These are phyloP conservation scores for Lepus townsendii DNA, from an alignment of 2,797 vertebrate species.

Conservation along the genomic window DNA sequence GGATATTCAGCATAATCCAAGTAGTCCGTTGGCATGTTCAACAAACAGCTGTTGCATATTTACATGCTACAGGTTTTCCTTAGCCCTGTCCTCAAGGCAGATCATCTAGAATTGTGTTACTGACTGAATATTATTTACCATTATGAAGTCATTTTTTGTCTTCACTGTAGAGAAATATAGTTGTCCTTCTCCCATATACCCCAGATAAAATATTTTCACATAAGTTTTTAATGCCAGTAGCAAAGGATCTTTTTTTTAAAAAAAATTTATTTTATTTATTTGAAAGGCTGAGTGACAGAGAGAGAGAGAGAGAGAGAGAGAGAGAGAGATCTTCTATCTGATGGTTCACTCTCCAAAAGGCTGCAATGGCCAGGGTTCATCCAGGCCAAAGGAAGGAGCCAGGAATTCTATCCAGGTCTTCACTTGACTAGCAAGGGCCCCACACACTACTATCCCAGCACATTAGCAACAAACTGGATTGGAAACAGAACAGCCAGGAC, in stretches of 20 bases:
- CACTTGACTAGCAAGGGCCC: too few relatives aligned
- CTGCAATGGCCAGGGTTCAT: too few relatives aligned
- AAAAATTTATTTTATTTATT: too few relatives aligned
- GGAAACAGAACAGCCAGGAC: too few relatives aligned
- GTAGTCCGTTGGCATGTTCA: neutral
- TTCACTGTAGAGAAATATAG: neutral
- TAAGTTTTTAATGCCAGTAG: neutral
- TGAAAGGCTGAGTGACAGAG: too few relatives aligned
- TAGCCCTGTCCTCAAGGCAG: neutral
- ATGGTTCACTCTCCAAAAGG: too few relatives aligned
- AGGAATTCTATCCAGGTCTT: too few relatives aligned
- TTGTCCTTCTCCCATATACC: neutral
- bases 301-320: too few relatives aligned
- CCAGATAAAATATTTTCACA: conserved; percentile 10
- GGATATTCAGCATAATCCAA: neutral
- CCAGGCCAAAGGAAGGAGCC: too few relatives aligned
- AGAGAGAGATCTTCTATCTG: too few relatives aligned
- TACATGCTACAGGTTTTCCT: neutral
- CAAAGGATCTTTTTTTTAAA: neutral
- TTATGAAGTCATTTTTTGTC: neutral
- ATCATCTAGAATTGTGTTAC: neutral
- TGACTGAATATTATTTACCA: neutral
- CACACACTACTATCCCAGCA: too few relatives aligned
- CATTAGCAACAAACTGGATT: too few relatives aligned
- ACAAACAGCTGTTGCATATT: neutral